phyloP scores from a whole-genome alignment of 2,113 vertebrate species.

The Boulengeromyrus knoepffleri region DNA sequence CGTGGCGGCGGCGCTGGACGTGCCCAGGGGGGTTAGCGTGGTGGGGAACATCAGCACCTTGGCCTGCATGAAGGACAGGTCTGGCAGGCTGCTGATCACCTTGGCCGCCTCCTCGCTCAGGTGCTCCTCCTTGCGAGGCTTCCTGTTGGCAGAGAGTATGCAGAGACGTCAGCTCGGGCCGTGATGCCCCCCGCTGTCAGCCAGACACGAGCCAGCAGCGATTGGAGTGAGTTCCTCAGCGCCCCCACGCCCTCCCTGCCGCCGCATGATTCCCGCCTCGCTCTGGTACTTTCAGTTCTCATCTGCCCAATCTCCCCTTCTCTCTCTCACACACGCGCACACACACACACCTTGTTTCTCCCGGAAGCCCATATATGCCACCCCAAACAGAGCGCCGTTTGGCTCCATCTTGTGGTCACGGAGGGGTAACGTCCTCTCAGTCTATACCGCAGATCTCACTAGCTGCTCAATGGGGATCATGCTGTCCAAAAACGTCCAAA shows the following conservation, averaged over 20 bases:
- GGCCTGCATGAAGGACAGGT: constrained; percentile 96
- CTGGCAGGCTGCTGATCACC: constrained; percentile 84
- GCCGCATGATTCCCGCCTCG: neutral
- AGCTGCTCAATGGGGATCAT: neutral
- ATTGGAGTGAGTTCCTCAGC: neutral
- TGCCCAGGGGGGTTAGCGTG: constrained; percentile 78
- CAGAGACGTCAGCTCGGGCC: neutral
- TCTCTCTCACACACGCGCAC: neutral
- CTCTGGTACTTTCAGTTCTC: neutral
- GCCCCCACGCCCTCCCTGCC: neutral
- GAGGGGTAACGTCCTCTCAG: neutral
- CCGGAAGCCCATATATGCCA: neutral
- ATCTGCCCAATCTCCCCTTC: neutral
- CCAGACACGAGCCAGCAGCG: neutral
- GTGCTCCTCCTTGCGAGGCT: constrained; percentile 82
- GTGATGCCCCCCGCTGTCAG: neutral
- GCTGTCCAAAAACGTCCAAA: neutral
- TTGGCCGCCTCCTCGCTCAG: constrained; percentile 84
- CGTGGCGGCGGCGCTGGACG: constrained; percentile 32
- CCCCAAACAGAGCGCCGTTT: neutral
- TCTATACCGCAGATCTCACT: no score
- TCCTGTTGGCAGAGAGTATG: constrained; percentile 53
- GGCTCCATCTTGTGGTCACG: constrained; percentile 4
- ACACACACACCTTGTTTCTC: neutral
- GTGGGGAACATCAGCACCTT: constrained; percentile 98